Evolutionary conservation across 2,113 vertebrate species (phyloP).

Genomic region (Elaphurus davidianus): DNA sequence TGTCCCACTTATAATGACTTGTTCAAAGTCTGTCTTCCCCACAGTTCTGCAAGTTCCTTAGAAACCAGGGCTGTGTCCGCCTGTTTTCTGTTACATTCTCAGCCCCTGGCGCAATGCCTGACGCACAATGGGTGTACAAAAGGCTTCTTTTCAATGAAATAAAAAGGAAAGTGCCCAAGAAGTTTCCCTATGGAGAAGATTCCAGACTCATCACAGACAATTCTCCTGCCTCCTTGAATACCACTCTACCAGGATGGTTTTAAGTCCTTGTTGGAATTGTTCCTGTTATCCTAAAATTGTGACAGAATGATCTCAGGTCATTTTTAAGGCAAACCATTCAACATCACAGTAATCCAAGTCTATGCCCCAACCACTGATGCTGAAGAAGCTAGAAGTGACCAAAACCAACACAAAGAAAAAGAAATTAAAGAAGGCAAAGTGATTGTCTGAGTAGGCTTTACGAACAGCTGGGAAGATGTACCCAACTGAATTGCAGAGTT

Average conservation of each 20-base stretch:
- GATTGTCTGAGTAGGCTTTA: neutral
- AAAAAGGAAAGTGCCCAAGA: neutral
- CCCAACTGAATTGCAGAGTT: neutral
- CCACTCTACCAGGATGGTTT: neutral
- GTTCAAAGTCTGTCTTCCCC: neutral
- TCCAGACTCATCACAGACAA: neutral
- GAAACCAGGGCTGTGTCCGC: neutral
- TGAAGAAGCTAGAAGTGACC: neutral
- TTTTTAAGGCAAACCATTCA: neutral
- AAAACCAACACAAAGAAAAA: neutral
- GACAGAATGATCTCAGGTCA: neutral
- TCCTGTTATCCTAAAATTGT: neutral
- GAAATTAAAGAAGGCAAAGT: neutral
- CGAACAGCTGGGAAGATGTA: neutral
- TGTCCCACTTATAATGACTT: neutral
- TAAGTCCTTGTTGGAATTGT: neutral
- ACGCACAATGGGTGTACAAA: neutral
- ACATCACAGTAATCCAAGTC: neutral
- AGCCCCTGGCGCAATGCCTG: neutral
- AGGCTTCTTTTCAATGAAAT: neutral
- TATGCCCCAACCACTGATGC: neutral
- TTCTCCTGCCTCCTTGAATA: neutral
- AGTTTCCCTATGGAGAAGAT: neutral
- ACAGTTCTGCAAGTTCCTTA: neutral
- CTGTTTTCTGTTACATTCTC: neutral